Base-by-base conservation (phyloP, 2,888 invertebrate genomes). In the Scrobipalpa atriplicella region DNA sequence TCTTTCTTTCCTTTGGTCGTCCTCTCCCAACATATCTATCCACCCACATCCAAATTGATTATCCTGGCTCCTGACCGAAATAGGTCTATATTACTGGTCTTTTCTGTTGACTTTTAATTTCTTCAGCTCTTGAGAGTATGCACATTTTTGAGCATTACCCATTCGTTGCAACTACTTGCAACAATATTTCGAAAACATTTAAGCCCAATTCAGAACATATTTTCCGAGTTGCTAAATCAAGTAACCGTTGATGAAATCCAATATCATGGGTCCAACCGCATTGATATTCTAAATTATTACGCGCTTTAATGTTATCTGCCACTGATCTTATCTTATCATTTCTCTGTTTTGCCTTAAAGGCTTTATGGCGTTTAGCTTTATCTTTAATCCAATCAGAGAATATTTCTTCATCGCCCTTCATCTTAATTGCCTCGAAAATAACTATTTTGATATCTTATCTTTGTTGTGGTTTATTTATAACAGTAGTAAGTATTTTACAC, bases 321-420 rank as follows among this genome's bases (percentile, higher is more conserved):
- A n/a, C 5, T n/a, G 6, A 16, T 10, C 16, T 16, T 47, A 47
- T 47, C 16, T 43, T 13, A 47, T 47, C 47, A 47, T 47, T 47
- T 16, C 47, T 47, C 47, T 7, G 47, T 47, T 47, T 47, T 16
- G 10, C 47, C 9, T 47, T 47, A 16, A 16, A 47, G 47, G 10
- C 29, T 47, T 47, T 16, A 47, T 47, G 16, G 47, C 16, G 16
- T 47, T 43, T 43, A 13, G 3, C 3, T 43, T 47, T 47, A 47
- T 47, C n/a, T 47, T 6, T 47, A n/a, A n/a, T 47, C 16, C 5
- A 5, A 47, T 47, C 16, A 3, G 16, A 16, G 47, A 16, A 2
- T 5, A 43, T 47, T 47, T 47, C 47, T 47, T 47, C n/a, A 47
- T n/a, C 47, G 47, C 47, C n/a, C 47, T 47, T 47, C 16, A 47